Evolutionary conservation across 2,888 invertebrate genomes (phyloP).

Genomic region (Tiliacea aurago): DNA sequence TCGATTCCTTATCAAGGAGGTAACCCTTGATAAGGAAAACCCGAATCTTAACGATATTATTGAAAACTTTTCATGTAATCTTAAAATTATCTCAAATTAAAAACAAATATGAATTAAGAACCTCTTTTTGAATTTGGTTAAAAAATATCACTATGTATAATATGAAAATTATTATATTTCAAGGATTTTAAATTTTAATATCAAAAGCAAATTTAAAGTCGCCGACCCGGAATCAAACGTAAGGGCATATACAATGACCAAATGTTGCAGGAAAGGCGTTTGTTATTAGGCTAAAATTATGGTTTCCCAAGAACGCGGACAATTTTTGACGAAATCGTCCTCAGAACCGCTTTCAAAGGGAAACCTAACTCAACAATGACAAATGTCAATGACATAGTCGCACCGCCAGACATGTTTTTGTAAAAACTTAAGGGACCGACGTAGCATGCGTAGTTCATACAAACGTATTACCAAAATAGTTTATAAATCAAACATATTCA

Average conservation of each 20-base stretch:
- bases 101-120: neutral
- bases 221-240: neutral
- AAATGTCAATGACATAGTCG: neutral
- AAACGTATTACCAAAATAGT: too few species aligned
- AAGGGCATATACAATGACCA: too few species aligned
- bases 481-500: too few species aligned
- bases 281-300: too few species aligned
- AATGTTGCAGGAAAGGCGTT: neutral
- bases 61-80: too few species aligned
- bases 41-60: neutral
- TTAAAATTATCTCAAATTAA: neutral
- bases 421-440: too few species aligned
- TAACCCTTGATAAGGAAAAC: neutral
- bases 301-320: too few species aligned
- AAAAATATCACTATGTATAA: neutral
- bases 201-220: neutral
- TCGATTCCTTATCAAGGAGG: neutral
- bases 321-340: too few species aligned
- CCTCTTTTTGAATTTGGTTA: neutral
- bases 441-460: too few species aligned
- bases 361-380: neutral
- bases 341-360: too few species aligned
- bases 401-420: neutral
- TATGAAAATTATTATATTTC: neutral
- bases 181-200: neutral